These are phyloP conservation scores for Brachirus orientalis DNA, from an alignment of 2,113 vertebrate genomes.

Conservation along the genomic window DNA sequence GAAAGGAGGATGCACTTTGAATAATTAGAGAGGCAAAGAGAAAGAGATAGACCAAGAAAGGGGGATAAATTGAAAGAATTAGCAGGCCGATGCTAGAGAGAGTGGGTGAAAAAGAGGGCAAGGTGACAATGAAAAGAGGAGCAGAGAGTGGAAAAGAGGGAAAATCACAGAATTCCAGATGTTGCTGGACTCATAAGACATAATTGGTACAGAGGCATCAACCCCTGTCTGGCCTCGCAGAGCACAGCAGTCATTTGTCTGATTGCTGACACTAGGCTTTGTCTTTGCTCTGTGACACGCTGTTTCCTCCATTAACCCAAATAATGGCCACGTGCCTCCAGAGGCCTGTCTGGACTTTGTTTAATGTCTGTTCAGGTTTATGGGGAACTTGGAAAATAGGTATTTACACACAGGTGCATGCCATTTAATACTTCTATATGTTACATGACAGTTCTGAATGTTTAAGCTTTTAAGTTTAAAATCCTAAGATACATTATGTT, in stretches of 20 bases:
- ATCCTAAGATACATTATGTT: background rate
- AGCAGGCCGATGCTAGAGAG: constrained; percentile 42
- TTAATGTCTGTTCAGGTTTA: constrained; percentile 27
- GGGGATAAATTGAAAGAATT: constrained; percentile 62
- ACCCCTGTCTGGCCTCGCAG: constrained; percentile 54
- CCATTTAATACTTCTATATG: background rate
- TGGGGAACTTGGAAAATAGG: constrained; percentile 6
- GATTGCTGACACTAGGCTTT: constrained; percentile 67
- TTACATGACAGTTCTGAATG: constrained; percentile 5
- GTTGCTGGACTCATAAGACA: constrained; percentile 48
- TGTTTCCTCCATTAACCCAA: constrained; percentile 54
- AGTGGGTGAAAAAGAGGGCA: constrained; percentile 55
- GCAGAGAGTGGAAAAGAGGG: constrained; percentile 22
- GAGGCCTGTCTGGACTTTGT: constrained; percentile 48
- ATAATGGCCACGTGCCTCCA: constrained; percentile 55
- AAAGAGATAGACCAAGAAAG: too few relatives aligned
- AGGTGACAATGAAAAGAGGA: constrained; percentile 39
- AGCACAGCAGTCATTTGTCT: constrained; percentile 68
- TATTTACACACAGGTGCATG: background rate
- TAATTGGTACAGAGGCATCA: constrained; percentile 69
- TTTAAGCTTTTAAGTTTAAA: constrained; percentile 1
- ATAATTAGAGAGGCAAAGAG: constrained; percentile 61
- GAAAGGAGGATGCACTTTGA: constrained; percentile 65
- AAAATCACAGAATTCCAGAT: constrained; percentile 52
- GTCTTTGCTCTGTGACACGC: constrained; percentile 55